phyloP scores from a whole-genome alignment of 2,888 invertebrate species.

The Drosophila dives region DNA sequence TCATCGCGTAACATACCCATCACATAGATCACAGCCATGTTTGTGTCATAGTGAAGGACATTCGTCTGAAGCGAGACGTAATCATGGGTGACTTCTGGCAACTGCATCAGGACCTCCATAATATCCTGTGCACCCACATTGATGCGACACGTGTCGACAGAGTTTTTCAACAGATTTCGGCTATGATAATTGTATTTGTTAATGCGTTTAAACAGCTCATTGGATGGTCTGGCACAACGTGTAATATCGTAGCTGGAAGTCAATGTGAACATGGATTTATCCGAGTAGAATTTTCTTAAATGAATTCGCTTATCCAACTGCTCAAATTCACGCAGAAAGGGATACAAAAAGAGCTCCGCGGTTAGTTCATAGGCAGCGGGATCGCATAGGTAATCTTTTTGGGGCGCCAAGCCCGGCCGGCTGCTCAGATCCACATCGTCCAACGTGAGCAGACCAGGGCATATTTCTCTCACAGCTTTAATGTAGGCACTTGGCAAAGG shows the following conservation, averaged over 20 bases:
- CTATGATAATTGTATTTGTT: constrained; percentile 71
- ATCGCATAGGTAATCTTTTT: constrained; percentile 79
- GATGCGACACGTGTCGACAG: constrained; percentile 60
- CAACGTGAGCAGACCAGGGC: constrained; percentile 74
- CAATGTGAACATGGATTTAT: constrained; percentile 77
- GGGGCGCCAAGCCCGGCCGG: constrained; percentile 59
- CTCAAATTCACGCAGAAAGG: constrained; percentile 76
- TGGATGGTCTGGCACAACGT: constrained; percentile 33
- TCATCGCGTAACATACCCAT: constrained; percentile 58
- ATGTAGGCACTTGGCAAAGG: constrained; percentile 78
- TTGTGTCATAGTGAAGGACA: constrained; percentile 55
- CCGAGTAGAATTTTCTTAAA: constrained; percentile 54
- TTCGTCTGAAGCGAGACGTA: constrained; percentile 76
- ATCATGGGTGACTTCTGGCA: constrained; percentile 76
- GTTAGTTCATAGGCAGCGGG: constrained; percentile 78
- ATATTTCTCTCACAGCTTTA: constrained; percentile 66
- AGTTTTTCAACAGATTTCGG: constrained; percentile 71
- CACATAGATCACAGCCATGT: constrained; percentile 45
- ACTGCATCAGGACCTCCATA: constrained; percentile 66
- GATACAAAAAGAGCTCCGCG: constrained; percentile 69
- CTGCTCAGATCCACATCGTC: constrained; percentile 75
- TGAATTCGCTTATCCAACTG: constrained; percentile 53
- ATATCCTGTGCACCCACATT: constrained; percentile 74
- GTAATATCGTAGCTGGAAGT: constrained; percentile 71
- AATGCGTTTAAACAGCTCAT: constrained; percentile 68